These are phyloP conservation scores for Micropterix aruncella DNA, from an alignment of 2,888 invertebrate genomes.

Conservation along the genomic window DNA sequence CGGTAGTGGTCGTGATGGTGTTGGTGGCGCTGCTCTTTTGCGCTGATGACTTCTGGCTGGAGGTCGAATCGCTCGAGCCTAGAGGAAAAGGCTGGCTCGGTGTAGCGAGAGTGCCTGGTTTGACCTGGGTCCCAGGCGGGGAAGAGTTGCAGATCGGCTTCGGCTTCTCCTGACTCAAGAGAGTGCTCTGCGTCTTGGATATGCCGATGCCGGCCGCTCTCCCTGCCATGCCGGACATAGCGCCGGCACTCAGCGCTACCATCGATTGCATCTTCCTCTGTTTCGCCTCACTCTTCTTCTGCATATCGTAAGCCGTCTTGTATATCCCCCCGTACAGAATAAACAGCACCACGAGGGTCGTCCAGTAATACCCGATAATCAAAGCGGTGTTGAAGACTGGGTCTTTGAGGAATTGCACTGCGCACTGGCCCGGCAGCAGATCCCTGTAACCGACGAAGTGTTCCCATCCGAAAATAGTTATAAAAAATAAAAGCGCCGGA, in stretches of 20 bases:
- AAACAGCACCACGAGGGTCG: conserved; percentile 88
- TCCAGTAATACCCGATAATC: conserved; percentile 96
- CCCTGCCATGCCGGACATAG: conserved; percentile 84
- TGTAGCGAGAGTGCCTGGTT: conserved; percentile 12
- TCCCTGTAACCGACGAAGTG: conserved; percentile 91
- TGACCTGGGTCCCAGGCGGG: conserved; percentile 27
- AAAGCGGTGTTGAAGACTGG: conserved; percentile 94
- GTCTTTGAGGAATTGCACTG: conserved; percentile 94
- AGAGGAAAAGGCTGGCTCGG: conserved; percentile 20
- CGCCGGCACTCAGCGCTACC: conserved; percentile 81
- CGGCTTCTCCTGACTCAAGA: conserved; percentile 58
- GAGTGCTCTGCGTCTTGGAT: conserved; percentile 57
- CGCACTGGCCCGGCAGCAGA: conserved; percentile 76
- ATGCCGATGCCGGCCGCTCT: conserved; percentile 76
- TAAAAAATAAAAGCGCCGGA: conserved; percentile 91
- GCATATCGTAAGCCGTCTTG: conserved; percentile 94
- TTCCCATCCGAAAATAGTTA: conserved; percentile 98
- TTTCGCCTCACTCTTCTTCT: conserved; percentile 92
- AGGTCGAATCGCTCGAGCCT: conserved; percentile 42
- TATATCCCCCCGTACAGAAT: conserved; percentile 95
- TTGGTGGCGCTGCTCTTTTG: conserved; percentile 42
- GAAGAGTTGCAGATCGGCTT: conserved; percentile 34
- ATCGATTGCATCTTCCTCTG: conserved; percentile 92
- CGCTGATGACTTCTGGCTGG: conserved; percentile 44
- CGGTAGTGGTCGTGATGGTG: conserved; percentile 42